Evolutionary conservation across 2,888 invertebrate species (phyloP).

Genomic region (Ichneumon xanthorius): DNA sequence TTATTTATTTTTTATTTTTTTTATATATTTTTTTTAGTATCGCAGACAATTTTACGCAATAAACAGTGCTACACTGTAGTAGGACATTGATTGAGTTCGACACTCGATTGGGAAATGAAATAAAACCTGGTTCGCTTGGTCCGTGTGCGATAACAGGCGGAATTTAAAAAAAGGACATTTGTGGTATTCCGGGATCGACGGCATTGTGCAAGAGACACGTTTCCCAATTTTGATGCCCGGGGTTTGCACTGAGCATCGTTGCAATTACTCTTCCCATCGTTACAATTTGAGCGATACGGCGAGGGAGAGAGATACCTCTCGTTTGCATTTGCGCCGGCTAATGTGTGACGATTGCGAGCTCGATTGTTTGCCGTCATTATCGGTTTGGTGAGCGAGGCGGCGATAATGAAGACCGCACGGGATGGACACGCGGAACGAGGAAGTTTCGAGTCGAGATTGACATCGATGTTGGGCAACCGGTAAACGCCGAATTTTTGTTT

Average conservation of each 20-base stretch:
- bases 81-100: neutral
- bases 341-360: conserved; percentile 20
- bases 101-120: neutral
- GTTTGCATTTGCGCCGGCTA: conserved; percentile 42
- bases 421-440: neutral
- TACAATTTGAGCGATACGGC: neutral
- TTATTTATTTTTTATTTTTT: neutral
- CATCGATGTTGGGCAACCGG: neutral
- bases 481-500: neutral
- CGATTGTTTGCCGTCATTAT: conserved; percentile 53
- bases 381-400: conserved; percentile 7
- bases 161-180: neutral
- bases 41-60: neutral
- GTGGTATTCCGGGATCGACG: neutral
- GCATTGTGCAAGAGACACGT: neutral
- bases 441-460: conserved; percentile 26
- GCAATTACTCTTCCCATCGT: conserved; percentile 2
- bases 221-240: neutral
- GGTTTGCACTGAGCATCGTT: neutral
- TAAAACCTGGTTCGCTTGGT: neutral
- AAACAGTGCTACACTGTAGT: neutral
- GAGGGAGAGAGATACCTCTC: neutral
- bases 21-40: too few relatives aligned
- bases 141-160: neutral
- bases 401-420: neutral